Conservation (phyloP, 1,140 invertebrate genomes). For the Leptinotarsa lineolata region DNA sequence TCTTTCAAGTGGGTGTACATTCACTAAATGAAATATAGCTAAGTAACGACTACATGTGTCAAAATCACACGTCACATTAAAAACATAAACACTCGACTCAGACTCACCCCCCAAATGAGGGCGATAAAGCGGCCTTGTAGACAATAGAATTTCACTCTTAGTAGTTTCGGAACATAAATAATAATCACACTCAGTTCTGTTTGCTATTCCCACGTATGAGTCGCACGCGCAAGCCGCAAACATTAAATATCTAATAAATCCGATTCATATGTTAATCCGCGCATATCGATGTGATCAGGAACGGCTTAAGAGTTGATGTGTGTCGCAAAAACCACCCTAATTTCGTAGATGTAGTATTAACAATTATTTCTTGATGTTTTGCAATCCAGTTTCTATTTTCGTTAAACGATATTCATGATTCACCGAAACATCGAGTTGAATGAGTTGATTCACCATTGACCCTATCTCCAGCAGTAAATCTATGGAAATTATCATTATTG, state of each 20-base stretch:
- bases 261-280: slow-evolving; percentile 55
- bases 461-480: too few relatives aligned
- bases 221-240: slow-evolving; percentile 48
- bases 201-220: slow-evolving; percentile 54
- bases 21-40: background rate
- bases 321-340: too few relatives aligned
- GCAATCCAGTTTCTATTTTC: too few relatives aligned
- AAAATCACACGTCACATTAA: slow-evolving; percentile 52
- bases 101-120: slow-evolving; percentile 30
- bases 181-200: slow-evolving; percentile 52
- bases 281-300: background rate
- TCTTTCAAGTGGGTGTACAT: background rate
- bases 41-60: slow-evolving; percentile 44
- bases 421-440: too few relatives aligned
- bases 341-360: too few relatives aligned
- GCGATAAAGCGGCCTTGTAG: slow-evolving; percentile 34
- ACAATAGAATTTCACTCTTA: slow-evolving; percentile 36
- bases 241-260: slow-evolving; percentile 56
- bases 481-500: too few relatives aligned
- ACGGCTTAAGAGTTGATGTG: background rate
- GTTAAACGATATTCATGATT: too few relatives aligned
- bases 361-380: too few relatives aligned
- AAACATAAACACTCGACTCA: slow-evolving; percentile 49
- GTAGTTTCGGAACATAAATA: slow-evolving; percentile 50
- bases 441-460: too few relatives aligned